Percentiles rank a stretch among this genome's conserved stretches.
These are phyloP conservation scores for Drosophila leontia DNA, from an alignment of 1,140 invertebrate species.

Conservation along the genomic window DNA sequence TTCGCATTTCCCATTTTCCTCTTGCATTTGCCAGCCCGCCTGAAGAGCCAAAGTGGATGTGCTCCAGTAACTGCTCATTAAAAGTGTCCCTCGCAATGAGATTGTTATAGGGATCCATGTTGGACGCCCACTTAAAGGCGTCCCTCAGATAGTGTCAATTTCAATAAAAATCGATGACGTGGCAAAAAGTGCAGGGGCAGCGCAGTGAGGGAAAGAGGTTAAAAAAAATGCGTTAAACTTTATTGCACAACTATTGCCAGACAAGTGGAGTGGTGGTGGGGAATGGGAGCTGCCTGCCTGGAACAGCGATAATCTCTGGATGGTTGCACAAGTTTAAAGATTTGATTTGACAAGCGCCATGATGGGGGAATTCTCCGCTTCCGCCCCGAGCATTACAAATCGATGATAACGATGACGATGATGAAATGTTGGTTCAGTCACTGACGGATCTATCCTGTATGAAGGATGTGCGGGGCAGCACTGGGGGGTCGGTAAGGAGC, in stretches of 20 bases:
- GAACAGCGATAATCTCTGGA: constrained; percentile 59
- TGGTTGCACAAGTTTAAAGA: constrained; percentile 75
- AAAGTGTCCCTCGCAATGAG: constrained; percentile 64
- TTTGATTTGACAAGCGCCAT: constrained; percentile 73
- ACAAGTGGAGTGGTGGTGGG: constrained; percentile 12
- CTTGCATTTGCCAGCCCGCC: constrained; percentile 2
- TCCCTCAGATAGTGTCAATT: constrained; percentile 74
- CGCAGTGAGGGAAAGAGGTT: constrained; percentile 7
- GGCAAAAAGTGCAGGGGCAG: constrained; percentile 54
- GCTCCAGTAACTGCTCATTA: constrained; percentile 71
- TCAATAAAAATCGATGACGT: constrained; percentile 82
- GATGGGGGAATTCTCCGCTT: constrained; percentile 22
- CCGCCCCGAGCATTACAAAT: constrained; percentile 44
- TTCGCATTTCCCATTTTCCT: background rate
- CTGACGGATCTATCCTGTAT: constrained; percentile 50
- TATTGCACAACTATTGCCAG: constrained; percentile 61
- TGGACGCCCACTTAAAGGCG: constrained; percentile 5
- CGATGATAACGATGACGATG: constrained; percentile 62
- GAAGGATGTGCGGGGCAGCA: constrained; percentile 7
- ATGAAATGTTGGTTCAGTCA: constrained; percentile 66
- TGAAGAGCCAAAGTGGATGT: constrained; percentile 12
- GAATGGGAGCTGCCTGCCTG: constrained; percentile 15
- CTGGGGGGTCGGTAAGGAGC: background rate
- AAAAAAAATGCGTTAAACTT: constrained; percentile 68
- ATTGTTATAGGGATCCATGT: constrained; percentile 61